phyloP scores from a whole-genome alignment of 2,113 vertebrate species.

The Podarcis muralis region DNA sequence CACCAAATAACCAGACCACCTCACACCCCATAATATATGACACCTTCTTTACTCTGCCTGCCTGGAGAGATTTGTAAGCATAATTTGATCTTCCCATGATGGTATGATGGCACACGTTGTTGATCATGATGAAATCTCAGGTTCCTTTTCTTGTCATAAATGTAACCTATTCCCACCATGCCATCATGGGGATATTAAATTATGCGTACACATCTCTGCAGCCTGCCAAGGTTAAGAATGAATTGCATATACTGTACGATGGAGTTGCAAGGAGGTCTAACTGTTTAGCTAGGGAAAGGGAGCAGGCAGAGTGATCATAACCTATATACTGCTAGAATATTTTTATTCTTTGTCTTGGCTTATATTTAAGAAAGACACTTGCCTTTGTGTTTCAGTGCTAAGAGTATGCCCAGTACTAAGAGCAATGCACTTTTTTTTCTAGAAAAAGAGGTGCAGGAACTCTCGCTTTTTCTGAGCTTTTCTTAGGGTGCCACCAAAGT shows the following conservation, averaged over 20 bases:
- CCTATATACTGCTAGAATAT: background rate
- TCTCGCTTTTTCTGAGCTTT: no score
- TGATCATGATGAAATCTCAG: background rate
- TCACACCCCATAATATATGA: background rate
- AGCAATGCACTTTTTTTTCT: no score
- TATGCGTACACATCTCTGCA: background rate
- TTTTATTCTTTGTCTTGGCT: background rate
- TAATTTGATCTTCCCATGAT: conserved; percentile 4
- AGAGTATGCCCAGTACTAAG: no score
- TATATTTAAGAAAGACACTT: no score
- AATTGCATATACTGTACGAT: background rate
- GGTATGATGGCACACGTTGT: background rate
- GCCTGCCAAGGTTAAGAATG: background rate
- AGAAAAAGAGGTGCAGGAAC: no score
- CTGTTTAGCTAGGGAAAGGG: background rate
- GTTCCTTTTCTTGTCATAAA: background rate
- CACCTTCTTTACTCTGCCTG: background rate
- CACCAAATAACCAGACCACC: background rate
- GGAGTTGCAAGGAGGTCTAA: background rate
- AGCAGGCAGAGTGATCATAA: background rate
- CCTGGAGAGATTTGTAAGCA: background rate
- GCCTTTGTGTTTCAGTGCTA: no score
- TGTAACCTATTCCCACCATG: background rate
- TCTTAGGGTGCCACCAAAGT: no score
- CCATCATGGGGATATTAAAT: background rate